Evolutionary conservation across 2,888 invertebrate genomes (phyloP).

Genomic region (Leptopilina myrica): DNA sequence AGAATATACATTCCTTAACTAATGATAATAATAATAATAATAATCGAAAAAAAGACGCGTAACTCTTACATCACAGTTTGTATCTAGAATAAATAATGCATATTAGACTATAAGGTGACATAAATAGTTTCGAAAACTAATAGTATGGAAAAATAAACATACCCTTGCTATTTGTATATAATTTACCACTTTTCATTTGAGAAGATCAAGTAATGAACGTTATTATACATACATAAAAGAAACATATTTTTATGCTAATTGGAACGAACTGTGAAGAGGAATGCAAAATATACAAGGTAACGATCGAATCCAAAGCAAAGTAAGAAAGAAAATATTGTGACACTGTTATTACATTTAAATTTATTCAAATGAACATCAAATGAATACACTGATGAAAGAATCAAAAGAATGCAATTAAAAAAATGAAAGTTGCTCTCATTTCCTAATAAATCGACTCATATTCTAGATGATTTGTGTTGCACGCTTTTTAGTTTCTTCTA

Average conservation of each 20-base stretch:
- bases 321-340: slow-evolving; percentile 14
- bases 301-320: slow-evolving; percentile 5
- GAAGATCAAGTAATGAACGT: neutral
- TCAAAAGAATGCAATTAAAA: slow-evolving; percentile 13
- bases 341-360: slow-evolving; percentile 17
- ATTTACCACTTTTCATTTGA: no score
- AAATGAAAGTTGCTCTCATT: slow-evolving; percentile 23
- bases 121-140: no score
- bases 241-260: neutral
- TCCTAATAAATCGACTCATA: neutral
- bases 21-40: neutral
- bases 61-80: neutral
- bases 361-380: neutral
- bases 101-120: no score
- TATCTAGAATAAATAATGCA: neutral
- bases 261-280: neutral
- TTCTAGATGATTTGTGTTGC: neutral
- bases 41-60: neutral
- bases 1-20: neutral
- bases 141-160: no score
- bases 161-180: no score
- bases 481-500: neutral
- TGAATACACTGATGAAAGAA: slow-evolving; percentile 1
- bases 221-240: neutral
- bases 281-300: slow-evolving; percentile 28